Base-by-base conservation (phyloP, 2,888 invertebrate genomes). In the Pasiphila rectangulata region DNA sequence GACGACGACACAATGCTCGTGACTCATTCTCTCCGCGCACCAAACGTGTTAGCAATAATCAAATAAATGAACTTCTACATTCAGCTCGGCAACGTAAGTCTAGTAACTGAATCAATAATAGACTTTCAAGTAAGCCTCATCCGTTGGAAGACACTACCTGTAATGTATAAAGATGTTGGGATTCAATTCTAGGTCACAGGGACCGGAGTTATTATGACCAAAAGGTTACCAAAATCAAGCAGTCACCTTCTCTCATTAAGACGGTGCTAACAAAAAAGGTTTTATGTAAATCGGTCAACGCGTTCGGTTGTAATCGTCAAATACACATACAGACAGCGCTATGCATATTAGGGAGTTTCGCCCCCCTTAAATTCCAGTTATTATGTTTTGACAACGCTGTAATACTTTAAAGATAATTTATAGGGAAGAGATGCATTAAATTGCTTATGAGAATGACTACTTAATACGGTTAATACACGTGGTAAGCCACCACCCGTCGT, bases 1-100 rank as follows among this genome's bases (percentile, higher is more conserved):
- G 65, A 69, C 67, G 66, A 69, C 74, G 67, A 74, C 72, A 79
- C 77, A 76, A 76, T 73, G 66, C 64, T 63, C 63, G 63, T 80
- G 79, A 79, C 63, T 76, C 79, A 78, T 63, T 63, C 65, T 52
- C 52, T 56, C 63, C 64, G 61, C 65, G 57, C 63, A 64, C 64
- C 62, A 61, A 59, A 70, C 70, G 71, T 64, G 74, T 63, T 60
- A 61, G 63, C 56, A 69, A 73, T 75, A 69, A 62, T 64, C 64
- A 70, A 69, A 68, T 68, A 62, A 50, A 50, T 50, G 41, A 41
- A 66, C 61, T 59, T 57, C 43, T 34, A 61, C 52, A 65, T 75
- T 71, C 72, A 46, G 56, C 58, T 62, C 75, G 66, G 69, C 63
- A 54, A 57, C 41, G 21, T 13, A 29, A 32, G 30, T 25, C 25